Evolutionary conservation across 2,888 invertebrate species (phyloP).

Genomic region (Xanthostigma xanthostigma): DNA sequence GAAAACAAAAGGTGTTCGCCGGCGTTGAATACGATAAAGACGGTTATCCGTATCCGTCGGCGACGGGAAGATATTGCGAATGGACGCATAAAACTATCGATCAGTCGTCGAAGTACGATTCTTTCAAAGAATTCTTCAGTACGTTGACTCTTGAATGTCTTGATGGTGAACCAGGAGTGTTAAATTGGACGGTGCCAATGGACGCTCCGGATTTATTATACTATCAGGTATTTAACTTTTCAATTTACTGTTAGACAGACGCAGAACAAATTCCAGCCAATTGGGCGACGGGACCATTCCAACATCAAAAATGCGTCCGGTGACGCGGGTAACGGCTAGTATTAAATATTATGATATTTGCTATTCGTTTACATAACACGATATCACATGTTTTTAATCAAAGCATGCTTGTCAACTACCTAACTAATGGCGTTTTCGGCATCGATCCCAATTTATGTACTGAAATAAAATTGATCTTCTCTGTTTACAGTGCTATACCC

Average conservation of each 20-base stretch:
- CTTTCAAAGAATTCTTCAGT: slow-evolving; percentile 62
- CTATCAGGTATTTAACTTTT: slow-evolving; percentile 55
- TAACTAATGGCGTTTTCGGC: too few species aligned
- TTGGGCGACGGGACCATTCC: too few species aligned
- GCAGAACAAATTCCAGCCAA: too few species aligned
- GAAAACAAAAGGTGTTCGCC: slow-evolving; percentile 60
- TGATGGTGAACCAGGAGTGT: slow-evolving; percentile 55
- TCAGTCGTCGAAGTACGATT: slow-evolving; percentile 50
- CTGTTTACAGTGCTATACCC: slow-evolving; percentile 69
- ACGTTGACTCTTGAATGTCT: slow-evolving; percentile 64
- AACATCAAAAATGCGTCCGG: too few species aligned
- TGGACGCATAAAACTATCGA: slow-evolving; percentile 71
- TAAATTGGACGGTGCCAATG: slow-evolving; percentile 74
- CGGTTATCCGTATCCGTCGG: slow-evolving; percentile 66
- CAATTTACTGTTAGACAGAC: background rate
- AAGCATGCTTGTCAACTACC: too few species aligned
- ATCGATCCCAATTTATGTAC: too few species aligned
- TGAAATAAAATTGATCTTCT: too few species aligned
- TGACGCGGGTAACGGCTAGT: too few species aligned
- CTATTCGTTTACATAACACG: too few species aligned
- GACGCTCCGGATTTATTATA: slow-evolving; percentile 75
- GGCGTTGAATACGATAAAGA: slow-evolving; percentile 63
- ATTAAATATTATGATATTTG: too few species aligned
- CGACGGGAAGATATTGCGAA: slow-evolving; percentile 75
- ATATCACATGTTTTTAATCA: too few species aligned